Percentiles rank a stretch among this genome's conserved stretches.
Evolutionary conservation across 1,140 invertebrate genomes (phyloP).

Genomic region (Orius laevigatus): DNA sequence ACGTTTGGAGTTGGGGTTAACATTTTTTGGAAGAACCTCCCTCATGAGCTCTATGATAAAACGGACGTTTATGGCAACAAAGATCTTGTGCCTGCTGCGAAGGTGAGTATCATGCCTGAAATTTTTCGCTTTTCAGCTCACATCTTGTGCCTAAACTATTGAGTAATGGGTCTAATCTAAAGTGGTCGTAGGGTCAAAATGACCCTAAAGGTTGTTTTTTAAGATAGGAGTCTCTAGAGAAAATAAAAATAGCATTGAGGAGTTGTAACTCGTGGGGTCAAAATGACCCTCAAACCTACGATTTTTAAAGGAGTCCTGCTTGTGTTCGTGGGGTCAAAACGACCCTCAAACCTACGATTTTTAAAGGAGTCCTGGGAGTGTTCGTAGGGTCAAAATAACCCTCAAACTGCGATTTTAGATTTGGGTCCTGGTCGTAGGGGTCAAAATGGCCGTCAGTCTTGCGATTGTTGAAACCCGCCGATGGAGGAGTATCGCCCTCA

Average conservation of each 20-base stretch:
- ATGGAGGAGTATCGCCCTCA: neutral
- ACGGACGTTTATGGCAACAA: slow-evolving; percentile 42
- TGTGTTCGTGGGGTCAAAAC: neutral
- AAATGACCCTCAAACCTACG: neutral
- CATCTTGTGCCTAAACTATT: neutral
- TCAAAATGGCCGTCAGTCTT: no score
- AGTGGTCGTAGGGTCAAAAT: neutral
- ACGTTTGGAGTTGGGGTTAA: slow-evolving; percentile 39
- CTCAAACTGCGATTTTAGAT: no score
- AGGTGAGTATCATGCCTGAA: slow-evolving; percentile 20
- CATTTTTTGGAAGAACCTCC: slow-evolving; percentile 41
- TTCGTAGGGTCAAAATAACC: neutral
- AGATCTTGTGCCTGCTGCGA: slow-evolving; percentile 30
- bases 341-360: neutral
- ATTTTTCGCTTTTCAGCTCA: neutral
- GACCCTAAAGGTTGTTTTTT: slow-evolving; percentile 6
- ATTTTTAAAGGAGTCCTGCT: no score
- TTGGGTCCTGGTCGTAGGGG: no score
- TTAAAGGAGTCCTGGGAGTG: no score
- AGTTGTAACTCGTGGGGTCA: neutral
- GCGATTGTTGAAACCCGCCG: neutral
- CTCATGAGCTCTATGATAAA: slow-evolving; percentile 31
- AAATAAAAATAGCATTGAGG: neutral
- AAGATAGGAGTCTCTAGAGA: neutral
- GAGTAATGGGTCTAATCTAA: neutral